phyloP scores from a whole-genome alignment of 1,140 invertebrate genomes.

The Eciton burchellii region DNA sequence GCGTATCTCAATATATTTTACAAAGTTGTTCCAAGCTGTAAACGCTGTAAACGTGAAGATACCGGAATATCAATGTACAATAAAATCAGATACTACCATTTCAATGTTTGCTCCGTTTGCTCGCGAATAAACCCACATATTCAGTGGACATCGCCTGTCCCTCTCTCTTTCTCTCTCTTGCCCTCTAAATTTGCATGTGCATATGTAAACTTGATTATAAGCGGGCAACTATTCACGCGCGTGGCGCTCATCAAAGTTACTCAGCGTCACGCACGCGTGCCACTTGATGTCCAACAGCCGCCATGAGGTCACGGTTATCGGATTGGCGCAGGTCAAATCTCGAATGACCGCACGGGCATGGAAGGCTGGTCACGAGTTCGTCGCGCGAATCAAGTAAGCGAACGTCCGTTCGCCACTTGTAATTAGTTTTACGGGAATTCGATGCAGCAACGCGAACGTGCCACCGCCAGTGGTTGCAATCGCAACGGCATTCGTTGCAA shows the following conservation, averaged over 20 bases:
- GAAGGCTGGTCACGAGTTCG: constrained; percentile 57
- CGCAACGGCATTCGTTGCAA: constrained; percentile 25
- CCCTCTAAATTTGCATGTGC: too few species aligned
- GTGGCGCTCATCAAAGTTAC: constrained; percentile 2
- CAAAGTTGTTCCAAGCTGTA: too few species aligned
- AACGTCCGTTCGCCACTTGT: constrained; percentile 56
- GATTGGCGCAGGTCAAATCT: constrained; percentile 43
- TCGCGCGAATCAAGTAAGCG: constrained; percentile 59
- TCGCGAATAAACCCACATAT: not conserved
- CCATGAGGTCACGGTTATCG: constrained; percentile 53
- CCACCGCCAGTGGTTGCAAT: constrained; percentile 6
- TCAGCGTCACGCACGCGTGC: constrained; percentile 5
- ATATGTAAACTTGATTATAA: constrained; percentile 12
- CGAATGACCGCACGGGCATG: constrained; percentile 20
- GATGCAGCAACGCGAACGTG: constrained; percentile 55
- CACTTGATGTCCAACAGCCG: constrained; percentile 38
- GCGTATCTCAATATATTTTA: too few species aligned
- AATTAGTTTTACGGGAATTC: constrained; percentile 63
- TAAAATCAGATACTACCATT: not conserved
- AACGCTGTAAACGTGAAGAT: too few species aligned
- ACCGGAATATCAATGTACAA: too few species aligned
- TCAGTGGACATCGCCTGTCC: not conserved
- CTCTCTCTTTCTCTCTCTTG: too few species aligned
- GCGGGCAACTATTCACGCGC: not conserved
- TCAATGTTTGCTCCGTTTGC: not conserved